These are phyloP conservation scores for Trichogramma pretiosum DNA, from an alignment of 1,140 invertebrate species.

Conservation along the genomic window DNA sequence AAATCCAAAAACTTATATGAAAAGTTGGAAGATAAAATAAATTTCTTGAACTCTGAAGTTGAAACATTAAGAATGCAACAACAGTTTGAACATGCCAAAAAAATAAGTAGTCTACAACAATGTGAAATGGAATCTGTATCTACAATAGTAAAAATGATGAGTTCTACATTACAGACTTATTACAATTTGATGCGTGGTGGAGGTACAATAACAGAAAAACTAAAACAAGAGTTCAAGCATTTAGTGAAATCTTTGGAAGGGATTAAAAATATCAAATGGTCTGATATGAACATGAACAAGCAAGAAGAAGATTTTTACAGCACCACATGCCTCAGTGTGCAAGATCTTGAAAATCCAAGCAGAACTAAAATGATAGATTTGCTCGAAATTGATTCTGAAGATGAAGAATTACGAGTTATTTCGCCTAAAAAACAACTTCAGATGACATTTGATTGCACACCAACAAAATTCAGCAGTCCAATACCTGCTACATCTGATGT, in stretches of 20 bases:
- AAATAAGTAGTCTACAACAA: constrained; percentile 32
- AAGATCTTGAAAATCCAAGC: constrained; percentile 19
- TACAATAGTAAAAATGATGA: constrained; percentile 31
- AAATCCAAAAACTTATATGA: constrained; percentile 24
- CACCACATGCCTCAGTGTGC: constrained; percentile 26
- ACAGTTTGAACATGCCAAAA: constrained; percentile 34
- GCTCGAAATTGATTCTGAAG: constrained; percentile 12
- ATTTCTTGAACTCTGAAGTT: constrained; percentile 22
- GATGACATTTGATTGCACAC: constrained; percentile 20
- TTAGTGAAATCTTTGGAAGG: constrained; percentile 40
- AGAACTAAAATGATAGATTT: constrained; percentile 19
- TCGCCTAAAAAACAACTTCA: constrained; percentile 16
- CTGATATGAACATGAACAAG: constrained; percentile 25
- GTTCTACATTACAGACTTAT: constrained; percentile 32
- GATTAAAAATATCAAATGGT: constrained; percentile 43
- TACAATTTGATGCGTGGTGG: constrained; percentile 32
- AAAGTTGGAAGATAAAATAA: constrained; percentile 23
- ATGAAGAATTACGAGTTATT: background rate
- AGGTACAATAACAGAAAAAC: constrained; percentile 32
- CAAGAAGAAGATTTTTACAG: constrained; percentile 28
- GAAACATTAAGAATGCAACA: constrained; percentile 28
- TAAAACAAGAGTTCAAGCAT: constrained; percentile 37
- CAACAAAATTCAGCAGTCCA: constrained; percentile 4
- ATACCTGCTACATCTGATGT: constrained; percentile 5
- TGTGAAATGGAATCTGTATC: constrained; percentile 34